Percentiles rank a stretch among this genome's conserved stretches.
Conservation (phyloP, 2,113 vertebrate species). For the Ursus arctos region DNA sequence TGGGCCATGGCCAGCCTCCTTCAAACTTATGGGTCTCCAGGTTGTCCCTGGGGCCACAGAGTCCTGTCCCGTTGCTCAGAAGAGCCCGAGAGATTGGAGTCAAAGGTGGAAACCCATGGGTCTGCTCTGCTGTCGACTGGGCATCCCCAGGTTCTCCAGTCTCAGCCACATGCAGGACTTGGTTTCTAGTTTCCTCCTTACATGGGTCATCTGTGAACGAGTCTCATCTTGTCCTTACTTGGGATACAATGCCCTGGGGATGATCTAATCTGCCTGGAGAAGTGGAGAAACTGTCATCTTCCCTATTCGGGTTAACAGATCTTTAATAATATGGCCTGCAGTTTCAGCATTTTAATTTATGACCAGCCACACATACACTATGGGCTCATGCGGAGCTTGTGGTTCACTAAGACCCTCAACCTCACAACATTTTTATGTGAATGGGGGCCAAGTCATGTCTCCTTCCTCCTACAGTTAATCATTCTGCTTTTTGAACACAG, state of each 20-base stretch:
- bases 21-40: not conserved
- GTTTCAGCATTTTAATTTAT: constrained; percentile 17
- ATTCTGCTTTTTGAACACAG: constrained; percentile 40
- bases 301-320: not conserved
- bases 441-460: not conserved
- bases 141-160: not conserved
- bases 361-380: not conserved
- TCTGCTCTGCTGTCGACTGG: not conserved
- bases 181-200: not conserved
- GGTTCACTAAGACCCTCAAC: not conserved
- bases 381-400: not conserved
- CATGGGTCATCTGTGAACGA: not conserved
- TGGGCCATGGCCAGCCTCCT: not conserved
- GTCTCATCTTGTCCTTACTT: not conserved
- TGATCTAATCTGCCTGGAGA: not conserved
- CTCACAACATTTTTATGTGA: not conserved
- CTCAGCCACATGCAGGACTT: not conserved
- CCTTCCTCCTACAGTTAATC: not conserved
- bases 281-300: not conserved
- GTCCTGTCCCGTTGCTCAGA: not conserved
- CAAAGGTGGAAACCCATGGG: not conserved
- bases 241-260: not conserved
- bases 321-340: not conserved
- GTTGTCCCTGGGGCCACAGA: not conserved
- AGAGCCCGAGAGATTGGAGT: not conserved